A percentile compares a stretch with the other conserved stretches of the same genome.
Conservation (phyloP, 92 coral and sea anemone genomes). For the Plumapathes pennacea region DNA sequence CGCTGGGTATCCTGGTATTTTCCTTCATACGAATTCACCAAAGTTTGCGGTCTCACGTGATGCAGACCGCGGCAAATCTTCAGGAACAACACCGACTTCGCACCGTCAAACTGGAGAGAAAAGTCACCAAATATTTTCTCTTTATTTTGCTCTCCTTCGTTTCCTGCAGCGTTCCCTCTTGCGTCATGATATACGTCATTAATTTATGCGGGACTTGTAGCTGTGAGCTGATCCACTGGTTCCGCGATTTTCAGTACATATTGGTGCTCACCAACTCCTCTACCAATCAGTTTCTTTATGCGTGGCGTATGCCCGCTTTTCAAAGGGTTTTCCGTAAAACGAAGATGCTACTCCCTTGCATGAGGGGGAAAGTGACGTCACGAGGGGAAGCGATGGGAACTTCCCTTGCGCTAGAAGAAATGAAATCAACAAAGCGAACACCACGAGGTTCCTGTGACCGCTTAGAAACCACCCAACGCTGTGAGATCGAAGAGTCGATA, state of each 20-base stretch:
- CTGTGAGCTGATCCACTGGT: constrained; percentile 77
- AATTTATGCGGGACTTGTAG: constrained; percentile 76
- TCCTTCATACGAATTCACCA: constrained; percentile 53
- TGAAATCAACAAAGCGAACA: no score
- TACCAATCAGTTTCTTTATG: constrained; percentile 83
- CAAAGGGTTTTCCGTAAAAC: constrained; percentile 59
- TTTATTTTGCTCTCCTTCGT: constrained; percentile 62
- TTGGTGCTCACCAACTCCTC: constrained; percentile 66
- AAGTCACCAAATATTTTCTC: constrained; percentile 65
- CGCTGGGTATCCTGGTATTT: constrained; percentile 36
- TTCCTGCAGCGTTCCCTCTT: constrained; percentile 71
- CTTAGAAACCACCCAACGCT: no score
- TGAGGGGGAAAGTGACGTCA: no score
- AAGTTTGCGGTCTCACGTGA: constrained; percentile 42
- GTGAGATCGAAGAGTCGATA: no score
- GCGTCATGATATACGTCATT: constrained; percentile 75
- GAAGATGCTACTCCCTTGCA: no score
- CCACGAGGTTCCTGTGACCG: no score
- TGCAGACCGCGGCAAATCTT: constrained; percentile 6
- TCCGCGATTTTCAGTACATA: constrained; percentile 83
- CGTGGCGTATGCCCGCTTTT: constrained; percentile 79
- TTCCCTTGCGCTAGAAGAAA: no score
- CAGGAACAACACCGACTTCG: neutral
- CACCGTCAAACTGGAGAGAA: constrained; percentile 35
- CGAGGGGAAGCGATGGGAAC: no score